These are phyloP conservation scores for Melanostoma scalare DNA, from an alignment of 2,888 invertebrate species.

Conservation along the genomic window DNA sequence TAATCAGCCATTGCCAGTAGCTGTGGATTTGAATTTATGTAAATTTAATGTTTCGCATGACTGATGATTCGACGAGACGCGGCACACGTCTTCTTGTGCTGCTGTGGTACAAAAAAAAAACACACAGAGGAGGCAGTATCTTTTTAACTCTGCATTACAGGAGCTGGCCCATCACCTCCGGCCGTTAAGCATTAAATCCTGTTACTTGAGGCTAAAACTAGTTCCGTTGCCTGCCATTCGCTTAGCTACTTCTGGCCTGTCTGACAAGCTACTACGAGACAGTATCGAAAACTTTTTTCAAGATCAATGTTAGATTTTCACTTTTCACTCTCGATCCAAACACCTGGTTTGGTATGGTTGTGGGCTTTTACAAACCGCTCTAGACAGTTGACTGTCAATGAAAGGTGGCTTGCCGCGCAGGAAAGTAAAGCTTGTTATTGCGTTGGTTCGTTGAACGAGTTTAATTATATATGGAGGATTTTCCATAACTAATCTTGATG, in stretches of 20 bases:
- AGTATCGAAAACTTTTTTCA: slow-evolving; percentile 48
- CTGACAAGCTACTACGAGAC: not conserved
- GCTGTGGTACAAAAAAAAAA: not conserved
- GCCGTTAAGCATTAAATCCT: slow-evolving; percentile 42
- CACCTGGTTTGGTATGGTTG: slow-evolving; percentile 1
- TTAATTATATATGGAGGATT: slow-evolving; percentile 46
- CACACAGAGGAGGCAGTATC: not conserved
- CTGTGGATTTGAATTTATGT: slow-evolving; percentile 53
- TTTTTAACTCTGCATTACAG: slow-evolving; percentile 12
- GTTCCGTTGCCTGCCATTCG: slow-evolving; percentile 25
- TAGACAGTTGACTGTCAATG: slow-evolving; percentile 18
- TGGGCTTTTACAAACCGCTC: not conserved
- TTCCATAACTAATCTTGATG: slow-evolving; percentile 49
- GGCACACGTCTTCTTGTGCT: not conserved
- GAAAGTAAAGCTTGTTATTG: slow-evolving; percentile 23
- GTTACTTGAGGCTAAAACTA: slow-evolving; percentile 43
- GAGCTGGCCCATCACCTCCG: slow-evolving; percentile 32
- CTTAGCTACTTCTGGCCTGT: not conserved
- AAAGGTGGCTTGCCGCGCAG: slow-evolving; percentile 21
- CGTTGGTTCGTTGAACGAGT: slow-evolving; percentile 51
- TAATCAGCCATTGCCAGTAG: slow-evolving; percentile 9
- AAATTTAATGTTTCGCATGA: slow-evolving; percentile 44
- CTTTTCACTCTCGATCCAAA: slow-evolving; percentile 38
- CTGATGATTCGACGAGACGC: not conserved
- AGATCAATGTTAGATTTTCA: slow-evolving; percentile 70